Evolutionary conservation across 2,113 vertebrate genomes (phyloP), one percentile per base, ranked within the genome.

Genomic region (Cygnus atratus): DNA sequence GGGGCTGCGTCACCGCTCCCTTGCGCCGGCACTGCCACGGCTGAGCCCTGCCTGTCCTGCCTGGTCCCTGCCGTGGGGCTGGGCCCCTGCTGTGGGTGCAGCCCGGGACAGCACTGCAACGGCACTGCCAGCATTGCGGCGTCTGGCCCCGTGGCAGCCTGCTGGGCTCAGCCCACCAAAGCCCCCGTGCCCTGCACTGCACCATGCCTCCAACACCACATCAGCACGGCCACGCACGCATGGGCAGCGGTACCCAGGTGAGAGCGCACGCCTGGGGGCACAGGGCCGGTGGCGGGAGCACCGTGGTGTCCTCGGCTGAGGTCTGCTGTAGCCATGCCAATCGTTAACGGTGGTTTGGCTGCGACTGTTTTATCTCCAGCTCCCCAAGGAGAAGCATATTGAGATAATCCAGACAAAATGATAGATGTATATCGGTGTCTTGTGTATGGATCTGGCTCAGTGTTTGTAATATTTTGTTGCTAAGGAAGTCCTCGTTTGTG

Each of bases 81-180:
- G 1, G 75, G 55, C 16, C 59, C 43, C 37, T 29, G 57, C 75
- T 7, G 11, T 0, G 0, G 29, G 39, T 26, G 26, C 0, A 2
- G 28, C 43, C 43, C 5, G 25, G 0, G 19, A 0, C 31, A 31
- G 46, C 73, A 4, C 17, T 0, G 0, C 3, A 3, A 0, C 3
- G 3, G 13, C 8, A 0, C 29, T 65, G 11, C 37, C 0, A 0
- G 68, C 67, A 3, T 26, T 0, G 1, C 0, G 0, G 24, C 7
- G 9, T 33, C 39, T 3, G 2, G 6, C 35, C 13, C 28, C 0
- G 7, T 1, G 0, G 37, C 70, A 31, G 48, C 50, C 52, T 2
- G 0, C 35, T 2, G 15, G 1, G 10, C 8, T 22, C 75, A 75
- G 81, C 50, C 46, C 84, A 5, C 41, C 7, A 0, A 16, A 24